Base-by-base conservation (phyloP, 2,797 vertebrate genomes). In the Oreochromis mossambicus region DNA sequence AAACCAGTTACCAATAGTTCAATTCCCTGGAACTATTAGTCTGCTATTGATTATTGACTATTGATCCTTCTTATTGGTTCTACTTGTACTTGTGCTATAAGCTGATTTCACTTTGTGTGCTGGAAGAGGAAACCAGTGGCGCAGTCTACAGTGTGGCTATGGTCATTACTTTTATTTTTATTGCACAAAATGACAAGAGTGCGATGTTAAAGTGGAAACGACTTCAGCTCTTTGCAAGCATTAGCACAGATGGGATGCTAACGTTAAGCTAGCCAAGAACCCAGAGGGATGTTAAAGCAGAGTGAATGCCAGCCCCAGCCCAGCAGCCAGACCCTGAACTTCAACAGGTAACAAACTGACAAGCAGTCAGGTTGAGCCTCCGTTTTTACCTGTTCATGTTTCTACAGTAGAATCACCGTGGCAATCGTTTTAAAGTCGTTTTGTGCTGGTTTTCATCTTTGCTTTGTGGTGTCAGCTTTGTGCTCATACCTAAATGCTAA, bases 51-150 rank as follows among this genome's bases (percentile, higher is more conserved):
- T 51, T 51, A 51, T 51, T 51, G 50, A 51, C 19, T 55, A 55
- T 26, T 14, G 24, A 55, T 26, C 24, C 7, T 14, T 2, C 54
- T 26, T 55, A 55, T 55, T 13, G 24, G 54, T 55, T 55, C 54
- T 14, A 1, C 13, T 55, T 52, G 51, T 21, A 21, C 10, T 52
- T 3, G 10, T 52, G 3, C n/a, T 12, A 21, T 52, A 21, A 12
- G 0, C 51, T 12, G 10, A 52, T 21, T 52, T 52, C 10, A 21
- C n/a, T 52, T 52, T 0, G n/a, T 52, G 51, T 52, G n/a, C n/a
- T 52, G 51, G n/a, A 21, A 21, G 51, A 52, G 12, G 5, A 52
- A 52, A 52, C 21, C n/a, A 52, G 51, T 52, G 51, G 51, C 5
- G 5, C n/a, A 21, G 51, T 52, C 51, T 52, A 21, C n/a, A 52